Base-by-base conservation (phyloP, 2,113 vertebrate species). In the Hylia prasina region DNA sequence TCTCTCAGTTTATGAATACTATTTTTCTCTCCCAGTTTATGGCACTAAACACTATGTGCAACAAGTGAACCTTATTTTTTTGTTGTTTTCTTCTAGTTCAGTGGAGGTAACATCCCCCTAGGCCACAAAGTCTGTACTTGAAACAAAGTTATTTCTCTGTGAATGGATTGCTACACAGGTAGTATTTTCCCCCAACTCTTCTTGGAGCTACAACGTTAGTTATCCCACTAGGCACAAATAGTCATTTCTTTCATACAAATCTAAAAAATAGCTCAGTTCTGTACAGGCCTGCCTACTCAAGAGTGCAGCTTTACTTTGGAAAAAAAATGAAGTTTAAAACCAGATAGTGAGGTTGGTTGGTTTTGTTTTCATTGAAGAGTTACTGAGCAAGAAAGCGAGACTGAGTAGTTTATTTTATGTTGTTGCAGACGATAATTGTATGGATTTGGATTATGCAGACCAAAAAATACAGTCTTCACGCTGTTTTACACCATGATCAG, bases 321-420 rank as follows among this genome's bases (percentile, higher is more conserved):
- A 82, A 76, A 82, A 31, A 44, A 65, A 51, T 22, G 2, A 64
- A 21, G 6, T 37, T 89, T 69, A 73, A 85, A 85, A 86, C 4
- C 33, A 51, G 13, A 28, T 5, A 84, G 14, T 16, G 18, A 53
- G 20, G 7, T 47, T 54, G 22, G 1, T 24, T n/a, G 8, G 2
- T 57, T 69, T 35, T 17, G 42, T 60, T 47, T 37, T 12, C 69
- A 84, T 75, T 63, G 84, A 92, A 35, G 16, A 87, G 53, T 27
- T 90, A 83, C 42, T 11, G 51, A 89, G 15, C 80, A 93, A 78
- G 30, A 70, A 44, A 90, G 25, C 45, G 50, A 73, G 39, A 61
- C 57, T 0, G 21, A 95, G 60, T 51, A 79, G 80, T 97, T 97
- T 97, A 97, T 97, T 97, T 95, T 86, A 68, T 31, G 45, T 64